phyloP scores from a whole-genome alignment of 1,140 invertebrate genomes.

The Apis laboriosa region DNA sequence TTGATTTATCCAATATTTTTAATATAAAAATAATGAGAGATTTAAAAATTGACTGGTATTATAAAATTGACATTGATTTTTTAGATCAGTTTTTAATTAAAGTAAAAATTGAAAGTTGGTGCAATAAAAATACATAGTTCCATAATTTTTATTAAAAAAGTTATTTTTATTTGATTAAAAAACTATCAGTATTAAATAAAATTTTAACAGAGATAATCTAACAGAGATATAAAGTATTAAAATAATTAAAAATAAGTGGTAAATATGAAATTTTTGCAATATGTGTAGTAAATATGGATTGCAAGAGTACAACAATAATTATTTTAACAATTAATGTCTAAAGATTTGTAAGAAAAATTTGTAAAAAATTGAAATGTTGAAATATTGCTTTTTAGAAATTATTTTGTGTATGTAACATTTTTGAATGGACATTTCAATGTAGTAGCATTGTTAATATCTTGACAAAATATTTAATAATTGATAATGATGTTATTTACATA shows the following conservation, averaged over 20 bases:
- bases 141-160: not conserved
- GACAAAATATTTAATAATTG: slow-evolving; percentile 25
- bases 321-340: slow-evolving; percentile 12
- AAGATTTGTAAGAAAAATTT: slow-evolving; percentile 19
- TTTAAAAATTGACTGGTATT: slow-evolving; percentile 23
- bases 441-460: slow-evolving; percentile 24
- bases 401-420: slow-evolving; percentile 5
- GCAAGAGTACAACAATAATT: slow-evolving; percentile 27
- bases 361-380: slow-evolving; percentile 7
- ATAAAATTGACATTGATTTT: not conserved
- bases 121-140: not conserved
- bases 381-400: slow-evolving; percentile 40
- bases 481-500: slow-evolving; percentile 11
- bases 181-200: slow-evolving; percentile 43
- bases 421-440: slow-evolving; percentile 4
- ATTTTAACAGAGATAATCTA: not conserved
- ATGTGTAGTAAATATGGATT: slow-evolving; percentile 18
- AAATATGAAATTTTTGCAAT: slow-evolving; percentile 11
- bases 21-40: slow-evolving; percentile 10
- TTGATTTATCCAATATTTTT: slow-evolving; percentile 27
- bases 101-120: not conserved
- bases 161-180: slow-evolving; percentile 14
- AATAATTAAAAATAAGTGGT: slow-evolving; percentile 11
- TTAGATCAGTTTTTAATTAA: not conserved
- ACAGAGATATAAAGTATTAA: slow-evolving; percentile 47